Percentiles rank a stretch among this genome's conserved stretches.
phyloP scores from a whole-genome alignment of 2,113 vertebrate species.

The Menura novaehollandiae region DNA sequence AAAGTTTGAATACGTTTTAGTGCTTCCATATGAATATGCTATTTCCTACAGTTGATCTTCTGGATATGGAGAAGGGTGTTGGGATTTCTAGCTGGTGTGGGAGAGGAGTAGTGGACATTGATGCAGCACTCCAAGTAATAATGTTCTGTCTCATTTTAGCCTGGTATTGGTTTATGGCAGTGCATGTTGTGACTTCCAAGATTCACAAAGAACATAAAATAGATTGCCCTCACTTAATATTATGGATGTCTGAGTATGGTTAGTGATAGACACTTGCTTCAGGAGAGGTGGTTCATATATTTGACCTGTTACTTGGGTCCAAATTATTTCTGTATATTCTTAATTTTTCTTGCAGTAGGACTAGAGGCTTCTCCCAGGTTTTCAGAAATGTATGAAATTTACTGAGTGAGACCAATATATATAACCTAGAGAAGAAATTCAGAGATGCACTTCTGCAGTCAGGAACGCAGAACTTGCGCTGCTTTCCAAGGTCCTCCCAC shows the following conservation, averaged over 20 bases:
- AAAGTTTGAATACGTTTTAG: background rate
- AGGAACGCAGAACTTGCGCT: background rate
- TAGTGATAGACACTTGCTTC: background rate
- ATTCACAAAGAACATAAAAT: background rate
- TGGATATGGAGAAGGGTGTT: background rate
- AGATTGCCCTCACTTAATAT: background rate
- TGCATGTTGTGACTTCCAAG: background rate
- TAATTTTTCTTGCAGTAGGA: background rate
- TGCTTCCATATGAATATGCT: background rate
- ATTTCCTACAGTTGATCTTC: background rate
- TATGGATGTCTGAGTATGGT: background rate
- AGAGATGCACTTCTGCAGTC: background rate
- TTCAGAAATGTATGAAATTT: background rate
- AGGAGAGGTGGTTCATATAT: background rate
- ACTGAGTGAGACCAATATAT: accelerated
- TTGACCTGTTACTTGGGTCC: background rate
- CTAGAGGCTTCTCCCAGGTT: background rate
- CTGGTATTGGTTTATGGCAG: background rate
- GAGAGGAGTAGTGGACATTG: background rate
- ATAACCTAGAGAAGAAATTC: background rate
- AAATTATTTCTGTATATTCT: background rate
- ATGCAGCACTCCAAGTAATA: background rate
- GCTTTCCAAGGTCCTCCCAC: background rate
- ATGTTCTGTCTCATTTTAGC: background rate
- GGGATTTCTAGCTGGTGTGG: background rate